Evolutionary conservation across 2,888 invertebrate species (phyloP), one percentile per base, ranked within the genome.

Genomic region (Tillus elongatus): DNA sequence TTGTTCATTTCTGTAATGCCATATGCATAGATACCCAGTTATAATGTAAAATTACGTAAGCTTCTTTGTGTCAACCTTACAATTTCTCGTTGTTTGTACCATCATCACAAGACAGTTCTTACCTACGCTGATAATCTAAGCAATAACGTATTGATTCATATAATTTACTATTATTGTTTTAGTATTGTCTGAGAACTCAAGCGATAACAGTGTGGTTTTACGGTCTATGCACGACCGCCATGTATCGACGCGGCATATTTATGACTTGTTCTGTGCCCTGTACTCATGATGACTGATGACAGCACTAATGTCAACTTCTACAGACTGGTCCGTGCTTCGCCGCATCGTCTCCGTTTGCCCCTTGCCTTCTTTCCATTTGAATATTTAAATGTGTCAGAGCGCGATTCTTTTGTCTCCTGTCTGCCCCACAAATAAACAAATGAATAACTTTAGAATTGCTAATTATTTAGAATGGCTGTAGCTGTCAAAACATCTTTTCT

Each of bases 341-440:
- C 24, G 6, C 24, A n/a, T n/a, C 6, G 24, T 19, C 24, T 19
- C 6, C 24, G 38, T 19, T 32, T 37, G 24, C 24, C 28, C 34
- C 12, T 34, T 27, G 37, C 16, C 30, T 26, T 30, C 29, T 19
- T n/a, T 15, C 46, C 51, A 60, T 60, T 62, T 62, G 57, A 61
- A 62, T 62, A 61, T 62, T 62, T 58, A 62, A 61, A 62, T 61
- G 50, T 58, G 60, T 60, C 58, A 58, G 54, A 49, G 57, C n/a
- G n/a, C n/a, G n/a, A n/a, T n/a, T n/a, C n/a, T n/a, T 44, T 54
- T 57, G 58, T 57, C 59, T 58, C 60, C 61, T 61, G 62, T 62
- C 59, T 57, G 58, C 45, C 41, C 50, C 43, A 36, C 44, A 54
- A 55, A 59, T 57, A 60, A 62, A 58, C 58, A 59, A 60, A 61